phyloP scores from a whole-genome alignment of 1,140 invertebrate species.

The Cheumatopsyche charites region DNA sequence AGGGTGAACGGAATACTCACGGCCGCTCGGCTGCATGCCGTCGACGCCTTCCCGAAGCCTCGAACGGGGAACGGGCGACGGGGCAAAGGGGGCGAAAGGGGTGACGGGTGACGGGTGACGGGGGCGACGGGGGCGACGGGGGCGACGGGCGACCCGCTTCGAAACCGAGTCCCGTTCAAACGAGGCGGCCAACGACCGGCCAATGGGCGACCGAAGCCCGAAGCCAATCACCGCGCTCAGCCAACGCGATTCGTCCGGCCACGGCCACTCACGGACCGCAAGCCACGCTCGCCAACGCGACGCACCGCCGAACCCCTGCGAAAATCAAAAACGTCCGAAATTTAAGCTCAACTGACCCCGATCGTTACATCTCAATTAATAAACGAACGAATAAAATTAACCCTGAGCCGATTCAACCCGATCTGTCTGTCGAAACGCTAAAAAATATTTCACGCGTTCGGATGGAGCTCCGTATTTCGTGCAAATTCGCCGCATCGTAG shows the following conservation, averaged over 20 bases:
- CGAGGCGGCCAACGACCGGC: conserved; percentile 55
- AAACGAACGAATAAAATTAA: too few relatives aligned
- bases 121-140: conserved; percentile 28
- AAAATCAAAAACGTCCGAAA: too few relatives aligned
- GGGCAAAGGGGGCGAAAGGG: background rate
- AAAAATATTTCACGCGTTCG: too few relatives aligned
- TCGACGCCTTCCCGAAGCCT: background rate
- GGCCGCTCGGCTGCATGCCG: background rate
- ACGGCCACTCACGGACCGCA: conserved; percentile 57
- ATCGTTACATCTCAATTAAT: too few relatives aligned
- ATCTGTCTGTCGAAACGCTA: too few relatives aligned
- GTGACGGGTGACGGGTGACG: conserved; percentile 39
- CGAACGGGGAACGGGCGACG: background rate
- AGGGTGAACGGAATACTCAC: background rate
- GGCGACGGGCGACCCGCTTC: too few relatives aligned
- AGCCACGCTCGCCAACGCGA: background rate
- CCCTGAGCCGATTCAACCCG: too few relatives aligned
- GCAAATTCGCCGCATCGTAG: too few relatives aligned
- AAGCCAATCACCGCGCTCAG: conserved; percentile 63
- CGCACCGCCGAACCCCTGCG: background rate
- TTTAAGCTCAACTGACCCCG: too few relatives aligned
- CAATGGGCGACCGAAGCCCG: conserved; percentile 59
- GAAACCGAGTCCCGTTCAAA: conserved; percentile 58
- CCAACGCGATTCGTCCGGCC: conserved; percentile 62
- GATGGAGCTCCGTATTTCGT: too few relatives aligned